Percentiles rank a stretch among this genome's conserved stretches.
These are phyloP conservation scores for Galerucella nymphaeae DNA, from an alignment of 2,888 invertebrate species.

Conservation along the genomic window DNA sequence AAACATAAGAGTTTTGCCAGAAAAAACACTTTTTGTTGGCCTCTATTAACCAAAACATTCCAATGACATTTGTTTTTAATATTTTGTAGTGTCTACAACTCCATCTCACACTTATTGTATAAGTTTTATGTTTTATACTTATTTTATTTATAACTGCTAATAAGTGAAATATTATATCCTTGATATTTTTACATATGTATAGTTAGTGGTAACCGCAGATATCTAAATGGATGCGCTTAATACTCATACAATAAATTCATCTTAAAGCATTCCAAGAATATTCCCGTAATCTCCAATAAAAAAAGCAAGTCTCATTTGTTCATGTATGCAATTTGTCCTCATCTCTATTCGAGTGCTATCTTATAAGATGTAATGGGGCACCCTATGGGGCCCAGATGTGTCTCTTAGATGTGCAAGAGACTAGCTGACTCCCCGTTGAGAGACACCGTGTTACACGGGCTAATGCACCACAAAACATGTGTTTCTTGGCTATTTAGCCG, in stretches of 20 bases:
- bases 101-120: too few species aligned
- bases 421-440: slow-evolving; percentile 52
- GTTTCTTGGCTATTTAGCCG: slow-evolving; percentile 46
- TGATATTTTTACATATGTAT: too few species aligned
- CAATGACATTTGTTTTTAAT: too few species aligned
- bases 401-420: slow-evolving; percentile 51
- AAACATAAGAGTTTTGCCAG: too few species aligned
- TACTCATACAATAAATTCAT: background rate
- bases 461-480: slow-evolving; percentile 56
- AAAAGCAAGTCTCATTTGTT: slow-evolving; percentile 22
- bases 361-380: slow-evolving; percentile 43
- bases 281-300: slow-evolving; percentile 11
- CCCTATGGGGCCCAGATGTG: slow-evolving; percentile 56
- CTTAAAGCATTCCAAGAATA: background rate
- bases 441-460: slow-evolving; percentile 59
- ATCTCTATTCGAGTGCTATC: slow-evolving; percentile 26
- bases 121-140: too few species aligned
- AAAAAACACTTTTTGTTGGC: too few species aligned
- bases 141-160: too few species aligned
- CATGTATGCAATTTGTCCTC: slow-evolving; percentile 31
- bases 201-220: background rate
- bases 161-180: too few species aligned
- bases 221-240: background rate
- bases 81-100: too few species aligned
- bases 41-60: too few species aligned